These are phyloP conservation scores for Archips crataeganus DNA, from an alignment of 2,888 invertebrate species.

Conservation along the genomic window DNA sequence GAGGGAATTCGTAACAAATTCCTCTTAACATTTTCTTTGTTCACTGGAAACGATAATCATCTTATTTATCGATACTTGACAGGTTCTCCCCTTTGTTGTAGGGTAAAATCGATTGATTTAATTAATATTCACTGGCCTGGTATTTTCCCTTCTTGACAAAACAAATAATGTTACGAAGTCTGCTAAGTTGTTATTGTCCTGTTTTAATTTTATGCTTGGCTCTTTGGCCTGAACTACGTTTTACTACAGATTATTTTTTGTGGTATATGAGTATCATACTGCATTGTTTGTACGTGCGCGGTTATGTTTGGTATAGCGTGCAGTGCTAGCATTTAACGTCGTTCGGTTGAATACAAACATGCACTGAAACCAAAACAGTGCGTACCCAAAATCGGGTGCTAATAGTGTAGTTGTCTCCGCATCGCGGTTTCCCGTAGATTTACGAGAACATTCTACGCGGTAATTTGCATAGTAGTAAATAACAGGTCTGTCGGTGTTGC, in stretches of 20 bases:
- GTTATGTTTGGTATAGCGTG: background rate
- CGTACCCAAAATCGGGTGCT: conserved; percentile 44
- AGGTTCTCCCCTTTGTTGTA: conserved; percentile 47
- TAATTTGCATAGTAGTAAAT: conserved; percentile 75
- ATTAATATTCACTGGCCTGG: conserved; percentile 46
- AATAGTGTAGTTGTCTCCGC: conserved; percentile 66
- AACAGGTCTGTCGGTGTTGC: conserved; percentile 67
- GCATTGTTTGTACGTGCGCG: no score
- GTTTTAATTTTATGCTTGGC: background rate
- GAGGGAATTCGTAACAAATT: conserved; percentile 46
- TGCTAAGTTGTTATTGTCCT: background rate
- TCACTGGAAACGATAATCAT: conserved; percentile 48
- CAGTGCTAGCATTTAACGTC: background rate
- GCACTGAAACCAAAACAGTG: conserved; percentile 23
- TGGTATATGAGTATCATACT: background rate
- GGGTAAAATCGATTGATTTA: conserved; percentile 51
- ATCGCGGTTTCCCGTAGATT: conserved; percentile 59
- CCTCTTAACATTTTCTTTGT: conserved; percentile 52
- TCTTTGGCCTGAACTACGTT: no score
- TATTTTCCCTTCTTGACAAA: conserved; percentile 33
- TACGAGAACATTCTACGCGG: conserved; percentile 65
- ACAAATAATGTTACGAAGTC: conserved; percentile 20
- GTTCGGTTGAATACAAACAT: background rate
- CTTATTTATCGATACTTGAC: conserved; percentile 53
- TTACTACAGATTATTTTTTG: no score